phyloP scores from a whole-genome alignment of 2,113 vertebrate genomes.

The Phoxinus phoxinus region DNA sequence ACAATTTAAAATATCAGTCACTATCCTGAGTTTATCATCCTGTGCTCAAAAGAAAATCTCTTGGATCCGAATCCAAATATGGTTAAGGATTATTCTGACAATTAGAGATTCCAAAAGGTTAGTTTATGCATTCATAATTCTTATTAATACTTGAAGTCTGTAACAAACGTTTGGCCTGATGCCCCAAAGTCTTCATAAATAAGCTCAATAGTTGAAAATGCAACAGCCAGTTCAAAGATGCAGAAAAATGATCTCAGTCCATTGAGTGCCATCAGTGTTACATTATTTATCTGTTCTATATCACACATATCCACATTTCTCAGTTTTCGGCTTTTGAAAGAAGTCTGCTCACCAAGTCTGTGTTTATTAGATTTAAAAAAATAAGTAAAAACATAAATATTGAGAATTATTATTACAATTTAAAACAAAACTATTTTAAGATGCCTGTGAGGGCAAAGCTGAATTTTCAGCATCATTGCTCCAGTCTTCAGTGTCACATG shows the following conservation, averaged over 20 bases:
- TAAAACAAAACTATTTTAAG: not conserved
- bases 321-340: too few species aligned
- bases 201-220: not conserved
- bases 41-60: not conserved
- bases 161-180: not conserved
- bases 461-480: not conserved
- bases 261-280: not conserved
- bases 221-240: not conserved
- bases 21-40: not conserved
- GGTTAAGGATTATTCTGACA: not conserved
- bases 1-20: constrained; percentile 1
- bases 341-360: not conserved
- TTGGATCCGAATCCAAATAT: not conserved
- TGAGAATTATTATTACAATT: not conserved
- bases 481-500: not conserved
- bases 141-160: not conserved
- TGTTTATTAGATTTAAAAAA: not conserved
- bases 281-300: not conserved
- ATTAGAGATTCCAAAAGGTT: not conserved
- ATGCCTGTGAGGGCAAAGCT: not conserved
- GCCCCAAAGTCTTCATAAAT: not conserved
- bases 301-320: not conserved
- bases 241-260: not conserved
- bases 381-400: not conserved
- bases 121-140: not conserved